phyloP scores from a whole-genome alignment of 2,888 invertebrate species.

The Chaitophorus viminalis region DNA sequence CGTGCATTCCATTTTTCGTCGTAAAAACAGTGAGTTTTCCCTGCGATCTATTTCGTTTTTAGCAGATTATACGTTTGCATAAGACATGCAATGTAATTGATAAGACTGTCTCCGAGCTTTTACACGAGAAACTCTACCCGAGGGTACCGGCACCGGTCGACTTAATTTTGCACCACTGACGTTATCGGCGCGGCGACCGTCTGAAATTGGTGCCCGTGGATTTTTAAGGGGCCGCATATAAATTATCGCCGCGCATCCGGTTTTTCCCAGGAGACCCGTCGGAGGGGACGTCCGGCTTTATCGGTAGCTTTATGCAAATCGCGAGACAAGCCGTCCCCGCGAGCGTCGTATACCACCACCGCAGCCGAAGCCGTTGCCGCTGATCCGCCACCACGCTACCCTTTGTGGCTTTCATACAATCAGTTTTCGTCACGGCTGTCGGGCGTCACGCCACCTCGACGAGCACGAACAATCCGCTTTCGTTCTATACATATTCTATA shows the following conservation, averaged over 20 bases:
- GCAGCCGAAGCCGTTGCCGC: background rate
- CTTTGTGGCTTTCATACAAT: slow-evolving; percentile 29
- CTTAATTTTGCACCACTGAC: slow-evolving; percentile 25
- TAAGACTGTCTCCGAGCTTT: slow-evolving; percentile 26
- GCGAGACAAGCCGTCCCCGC: slow-evolving; percentile 15
- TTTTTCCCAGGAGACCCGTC: slow-evolving; percentile 24
- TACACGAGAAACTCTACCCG: background rate
- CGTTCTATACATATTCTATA: background rate
- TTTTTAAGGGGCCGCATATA: slow-evolving; percentile 17
- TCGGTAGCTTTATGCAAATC: slow-evolving; percentile 60
- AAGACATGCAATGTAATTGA: slow-evolving; percentile 9
- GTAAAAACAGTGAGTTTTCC: background rate
- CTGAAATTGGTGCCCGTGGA: slow-evolving; percentile 17
- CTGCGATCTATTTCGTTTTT: background rate
- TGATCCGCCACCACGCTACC: background rate
- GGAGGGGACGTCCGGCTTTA: slow-evolving; percentile 49
- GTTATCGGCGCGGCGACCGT: slow-evolving; percentile 34
- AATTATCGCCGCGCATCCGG: slow-evolving; percentile 44
- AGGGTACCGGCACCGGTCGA: background rate
- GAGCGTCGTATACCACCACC: background rate
- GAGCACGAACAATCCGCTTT: slow-evolving; percentile 23
- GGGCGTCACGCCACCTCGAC: slow-evolving; percentile 44
- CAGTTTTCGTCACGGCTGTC: slow-evolving; percentile 48
- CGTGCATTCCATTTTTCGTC: background rate
- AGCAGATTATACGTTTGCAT: background rate